phyloP scores from a whole-genome alignment of 2,888 invertebrate species.

The Drosophila setosimentum region DNA sequence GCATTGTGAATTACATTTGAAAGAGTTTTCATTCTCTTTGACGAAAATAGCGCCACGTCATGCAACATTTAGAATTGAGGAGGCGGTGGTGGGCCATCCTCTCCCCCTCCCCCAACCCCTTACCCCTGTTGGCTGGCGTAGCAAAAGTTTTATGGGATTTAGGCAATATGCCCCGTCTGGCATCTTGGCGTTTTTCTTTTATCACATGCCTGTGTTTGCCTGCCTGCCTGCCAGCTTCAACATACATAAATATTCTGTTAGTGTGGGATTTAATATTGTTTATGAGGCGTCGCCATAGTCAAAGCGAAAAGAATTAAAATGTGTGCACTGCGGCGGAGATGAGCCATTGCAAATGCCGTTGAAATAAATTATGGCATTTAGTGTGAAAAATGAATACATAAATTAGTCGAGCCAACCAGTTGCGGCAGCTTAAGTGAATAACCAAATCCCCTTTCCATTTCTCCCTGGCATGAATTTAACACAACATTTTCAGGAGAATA shows the following conservation, averaged over 20 bases:
- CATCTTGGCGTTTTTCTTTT: conserved; percentile 53
- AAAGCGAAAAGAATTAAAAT: conserved; percentile 71
- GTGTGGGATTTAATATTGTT: conserved; percentile 75
- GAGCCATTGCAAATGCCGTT: conserved; percentile 63
- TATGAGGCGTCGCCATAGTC: conserved; percentile 75
- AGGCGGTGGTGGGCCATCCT: conserved; percentile 61
- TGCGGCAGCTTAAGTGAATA: conserved; percentile 13
- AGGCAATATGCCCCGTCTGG: conserved; percentile 52
- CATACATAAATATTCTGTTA: conserved; percentile 41
- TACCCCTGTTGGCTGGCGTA: conserved; percentile 31
- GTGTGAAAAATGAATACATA: conserved; percentile 73
- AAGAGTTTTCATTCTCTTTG: conserved; percentile 63
- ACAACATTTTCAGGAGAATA: neutral
- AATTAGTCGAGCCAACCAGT: conserved; percentile 53
- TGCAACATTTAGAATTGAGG: conserved; percentile 71
- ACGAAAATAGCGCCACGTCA: conserved; percentile 78
- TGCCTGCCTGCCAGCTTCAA: conserved; percentile 22
- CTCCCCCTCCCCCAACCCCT: neutral
- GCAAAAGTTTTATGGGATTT: conserved; percentile 67
- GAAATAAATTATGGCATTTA: conserved; percentile 78
- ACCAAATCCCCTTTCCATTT: conserved; percentile 10
- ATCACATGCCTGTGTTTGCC: conserved; percentile 35
- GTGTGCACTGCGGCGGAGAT: conserved; percentile 52
- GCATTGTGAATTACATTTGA: conserved; percentile 51
- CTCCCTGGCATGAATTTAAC: neutral